Conservation (phyloP, 2,797 vertebrate genomes). For the Uromys caudimaculatus region DNA sequence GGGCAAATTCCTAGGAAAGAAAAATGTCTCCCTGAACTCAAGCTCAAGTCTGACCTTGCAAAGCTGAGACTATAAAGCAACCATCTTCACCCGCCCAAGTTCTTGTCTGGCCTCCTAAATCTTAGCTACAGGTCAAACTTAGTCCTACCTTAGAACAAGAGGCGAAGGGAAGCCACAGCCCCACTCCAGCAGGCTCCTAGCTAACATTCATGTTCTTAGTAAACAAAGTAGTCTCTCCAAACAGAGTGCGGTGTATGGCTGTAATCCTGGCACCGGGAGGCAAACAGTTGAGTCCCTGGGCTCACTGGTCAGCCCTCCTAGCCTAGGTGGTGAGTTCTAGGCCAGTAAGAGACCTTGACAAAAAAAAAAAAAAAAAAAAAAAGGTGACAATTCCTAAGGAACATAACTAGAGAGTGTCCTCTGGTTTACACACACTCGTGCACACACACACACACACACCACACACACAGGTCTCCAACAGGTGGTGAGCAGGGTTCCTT, state of each 20-base stretch:
- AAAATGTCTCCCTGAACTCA: constrained; percentile 27
- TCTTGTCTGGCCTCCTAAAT: constrained; percentile 6
- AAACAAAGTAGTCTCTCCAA: background rate
- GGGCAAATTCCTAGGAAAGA: constrained; percentile 69
- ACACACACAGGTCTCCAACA: background rate
- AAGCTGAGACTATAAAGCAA: background rate
- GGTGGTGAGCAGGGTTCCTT: background rate
- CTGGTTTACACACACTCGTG: background rate
- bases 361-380: background rate
- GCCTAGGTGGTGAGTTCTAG: background rate
- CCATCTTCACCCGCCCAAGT: background rate
- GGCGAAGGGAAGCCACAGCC: background rate
- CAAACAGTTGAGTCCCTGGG: background rate
- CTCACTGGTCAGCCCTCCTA: background rate
- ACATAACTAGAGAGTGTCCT: background rate
- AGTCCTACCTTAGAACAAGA: background rate
- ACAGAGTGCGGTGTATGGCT: background rate
- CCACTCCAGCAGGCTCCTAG: background rate
- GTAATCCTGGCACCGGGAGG: background rate
- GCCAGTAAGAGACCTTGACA: background rate
- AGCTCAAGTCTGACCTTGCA: constrained; percentile 20
- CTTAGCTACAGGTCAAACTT: constrained; percentile 52
- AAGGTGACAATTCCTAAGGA: background rate
- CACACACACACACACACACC: background rate
- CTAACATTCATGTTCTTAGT: background rate